Percentiles rank a stretch among this genome's conserved stretches.
phyloP scores from a whole-genome alignment of 2,113 vertebrate genomes.

The Aphelocoma coerulescens region DNA sequence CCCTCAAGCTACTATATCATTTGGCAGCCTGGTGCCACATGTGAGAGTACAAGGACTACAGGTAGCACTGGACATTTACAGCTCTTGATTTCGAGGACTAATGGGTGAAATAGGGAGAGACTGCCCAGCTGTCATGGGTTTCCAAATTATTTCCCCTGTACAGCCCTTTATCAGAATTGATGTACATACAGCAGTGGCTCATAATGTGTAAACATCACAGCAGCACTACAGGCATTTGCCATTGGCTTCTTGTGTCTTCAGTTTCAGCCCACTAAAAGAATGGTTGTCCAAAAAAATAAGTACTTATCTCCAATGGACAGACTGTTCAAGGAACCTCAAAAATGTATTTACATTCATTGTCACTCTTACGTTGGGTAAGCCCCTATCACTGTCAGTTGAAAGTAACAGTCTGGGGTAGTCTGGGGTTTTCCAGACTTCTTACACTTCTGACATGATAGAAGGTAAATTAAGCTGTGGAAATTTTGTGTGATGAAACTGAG shows the following conservation, averaged over 20 bases:
- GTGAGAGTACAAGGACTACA: background rate
- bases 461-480: slow-evolving; percentile 16
- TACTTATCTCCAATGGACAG: background rate
- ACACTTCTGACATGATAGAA: background rate
- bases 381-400: background rate
- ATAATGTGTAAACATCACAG: background rate
- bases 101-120: background rate
- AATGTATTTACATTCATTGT: background rate
- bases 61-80: background rate
- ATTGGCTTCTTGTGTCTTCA: background rate
- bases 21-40: background rate
- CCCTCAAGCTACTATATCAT: background rate
- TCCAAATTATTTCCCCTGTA: background rate
- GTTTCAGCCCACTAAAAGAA: background rate
- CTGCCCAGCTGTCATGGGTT: background rate
- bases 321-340: background rate
- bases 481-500: background rate
- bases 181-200: background rate
- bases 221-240: background rate
- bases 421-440: slow-evolving; percentile 1
- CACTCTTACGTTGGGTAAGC: background rate
- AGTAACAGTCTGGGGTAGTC: background rate
- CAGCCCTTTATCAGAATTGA: background rate
- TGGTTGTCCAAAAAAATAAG: background rate
- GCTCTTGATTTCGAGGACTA: background rate